Percentiles rank a stretch among this genome's conserved stretches.
These are phyloP conservation scores for Drosophila yakuba DNA, from an alignment of 1,140 invertebrate species.

Conservation along the genomic window DNA sequence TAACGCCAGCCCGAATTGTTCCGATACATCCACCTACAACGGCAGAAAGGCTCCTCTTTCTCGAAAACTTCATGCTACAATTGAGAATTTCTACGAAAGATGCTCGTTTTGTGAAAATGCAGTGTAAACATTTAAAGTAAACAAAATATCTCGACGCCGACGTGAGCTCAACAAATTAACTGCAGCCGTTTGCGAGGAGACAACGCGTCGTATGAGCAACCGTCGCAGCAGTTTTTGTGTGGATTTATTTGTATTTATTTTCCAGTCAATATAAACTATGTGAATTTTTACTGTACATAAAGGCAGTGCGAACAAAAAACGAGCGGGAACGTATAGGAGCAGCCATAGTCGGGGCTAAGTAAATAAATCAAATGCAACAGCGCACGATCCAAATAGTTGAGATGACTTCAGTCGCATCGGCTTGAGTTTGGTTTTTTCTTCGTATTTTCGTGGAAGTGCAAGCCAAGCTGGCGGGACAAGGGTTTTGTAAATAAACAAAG, in stretches of 20 bases:
- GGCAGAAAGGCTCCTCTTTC: slow-evolving; percentile 11
- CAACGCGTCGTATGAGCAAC: slow-evolving; percentile 71
- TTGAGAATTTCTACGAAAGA: slow-evolving; percentile 75
- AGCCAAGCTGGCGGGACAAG: slow-evolving; percentile 36
- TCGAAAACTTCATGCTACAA: slow-evolving; percentile 61
- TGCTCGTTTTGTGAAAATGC: slow-evolving; percentile 71
- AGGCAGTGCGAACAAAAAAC: slow-evolving; percentile 53
- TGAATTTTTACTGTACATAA: slow-evolving; percentile 81
- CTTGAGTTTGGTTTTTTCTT: slow-evolving; percentile 38
- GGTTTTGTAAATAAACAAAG: slow-evolving; percentile 66
- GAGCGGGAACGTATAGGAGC: slow-evolving; percentile 18
- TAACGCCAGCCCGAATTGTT: slow-evolving; percentile 45
- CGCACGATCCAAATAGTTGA: slow-evolving; percentile 38
- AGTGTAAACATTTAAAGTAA: slow-evolving; percentile 71
- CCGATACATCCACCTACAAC: slow-evolving; percentile 51
- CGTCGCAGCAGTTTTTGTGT: slow-evolving; percentile 42
- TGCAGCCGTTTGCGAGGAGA: slow-evolving; percentile 42
- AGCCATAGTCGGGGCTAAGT: slow-evolving; percentile 51
- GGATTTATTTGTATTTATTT: slow-evolving; percentile 83
- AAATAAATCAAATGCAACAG: slow-evolving; percentile 75
- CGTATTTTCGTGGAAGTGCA: slow-evolving; percentile 54
- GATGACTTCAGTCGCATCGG: slow-evolving; percentile 30
- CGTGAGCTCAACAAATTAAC: slow-evolving; percentile 72
- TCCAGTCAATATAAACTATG: slow-evolving; percentile 82
- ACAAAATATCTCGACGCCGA: slow-evolving; percentile 51